phyloP scores from a whole-genome alignment of 2,797 vertebrate species.

The Sitta carolinensis region DNA sequence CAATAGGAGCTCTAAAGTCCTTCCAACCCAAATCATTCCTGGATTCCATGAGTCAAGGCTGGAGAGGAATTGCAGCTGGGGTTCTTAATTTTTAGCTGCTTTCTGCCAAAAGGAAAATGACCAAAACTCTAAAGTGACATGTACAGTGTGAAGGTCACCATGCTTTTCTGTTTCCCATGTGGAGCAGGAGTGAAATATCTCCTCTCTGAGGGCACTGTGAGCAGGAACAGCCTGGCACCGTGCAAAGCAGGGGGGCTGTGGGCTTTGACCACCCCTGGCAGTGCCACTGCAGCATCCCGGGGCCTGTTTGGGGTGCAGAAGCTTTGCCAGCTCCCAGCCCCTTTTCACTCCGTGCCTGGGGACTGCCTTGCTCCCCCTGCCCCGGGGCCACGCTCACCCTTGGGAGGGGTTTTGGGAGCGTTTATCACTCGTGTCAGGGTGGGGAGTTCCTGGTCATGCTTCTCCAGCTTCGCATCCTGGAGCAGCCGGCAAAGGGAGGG shows the following conservation, averaged over 20 bases:
- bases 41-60: background rate
- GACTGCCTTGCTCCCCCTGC: background rate
- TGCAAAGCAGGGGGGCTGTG: background rate
- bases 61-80: background rate
- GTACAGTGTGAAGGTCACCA: background rate
- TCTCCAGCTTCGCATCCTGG: background rate
- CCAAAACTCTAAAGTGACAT: background rate
- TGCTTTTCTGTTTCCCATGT: accelerated
- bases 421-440: background rate
- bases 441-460: background rate
- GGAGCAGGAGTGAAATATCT: accelerated
- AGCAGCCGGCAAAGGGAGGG: background rate
- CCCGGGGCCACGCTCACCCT: accelerated
- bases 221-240: background rate
- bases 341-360: accelerated
- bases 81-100: background rate
- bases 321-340: background rate
- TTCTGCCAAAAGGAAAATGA: background rate
- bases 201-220: background rate
- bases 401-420: background rate
- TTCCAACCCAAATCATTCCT: background rate
- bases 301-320: background rate
- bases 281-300: background rate
- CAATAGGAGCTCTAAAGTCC: background rate
- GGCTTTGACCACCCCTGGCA: background rate